Evolutionary conservation across 2,113 vertebrate species (phyloP), one percentile per base, ranked within the genome.

Genomic region (Hirundichthys speculiger): DNA sequence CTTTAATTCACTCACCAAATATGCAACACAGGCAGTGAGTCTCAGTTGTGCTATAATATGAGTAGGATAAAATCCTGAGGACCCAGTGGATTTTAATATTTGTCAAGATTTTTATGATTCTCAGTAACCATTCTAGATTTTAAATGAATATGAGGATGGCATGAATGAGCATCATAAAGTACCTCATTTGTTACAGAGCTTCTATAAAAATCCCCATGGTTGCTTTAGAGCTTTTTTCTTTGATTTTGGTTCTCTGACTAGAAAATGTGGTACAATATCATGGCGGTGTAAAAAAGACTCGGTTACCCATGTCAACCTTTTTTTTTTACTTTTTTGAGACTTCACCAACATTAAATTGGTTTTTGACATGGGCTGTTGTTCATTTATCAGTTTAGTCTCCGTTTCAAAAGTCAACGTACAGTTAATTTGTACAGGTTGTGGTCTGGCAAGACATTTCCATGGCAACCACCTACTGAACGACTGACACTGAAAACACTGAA

Each of bases 371-470:
- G 27, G 8, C 27, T 27, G 27, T 27, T 27, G 27, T 27, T 27
- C 27, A 27, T 27, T 27, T 27, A 27, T 8, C 8, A 27, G 27
- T 27, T 27, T n/a, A n/a, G n/a, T 27, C 38, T 43, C 18, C n/a
- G 5, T 3, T 80, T 57, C 82, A 57, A 85, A 73, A 64, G 73
- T 86, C 62, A 69, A 50, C 38, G 34, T 70, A 71, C 53, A 85
- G 70, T 80, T 72, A 60, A 77, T 84, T 58, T 14, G 76, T 57
- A 57, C 80, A 77, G 76, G 73, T 82, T 82, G 68, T 53, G 41
- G 70, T 74, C 69, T 45, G 54, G 59, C 68, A 78, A 83, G 73
- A 57, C 38, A 86, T 93, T 90, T 90, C 81, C 77, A 90, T 90
- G 85, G 86, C 78, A 90, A 88, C 84, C n/a, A n/a, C 41, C 47